Evolutionary conservation across 1,140 invertebrate genomes (phyloP).

Genomic region (Callitettix versicolor): DNA sequence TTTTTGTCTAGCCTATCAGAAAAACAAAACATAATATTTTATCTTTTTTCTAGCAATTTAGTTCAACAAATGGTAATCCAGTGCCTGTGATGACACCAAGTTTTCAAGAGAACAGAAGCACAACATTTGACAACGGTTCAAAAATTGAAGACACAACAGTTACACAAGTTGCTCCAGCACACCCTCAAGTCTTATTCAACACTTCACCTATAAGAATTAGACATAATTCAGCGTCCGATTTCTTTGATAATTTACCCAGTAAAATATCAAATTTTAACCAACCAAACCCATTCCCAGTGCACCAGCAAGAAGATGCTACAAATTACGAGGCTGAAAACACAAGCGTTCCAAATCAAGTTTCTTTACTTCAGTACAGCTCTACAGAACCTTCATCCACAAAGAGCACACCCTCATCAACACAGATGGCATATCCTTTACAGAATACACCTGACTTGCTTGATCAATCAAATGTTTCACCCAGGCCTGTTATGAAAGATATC

Average conservation of each 20-base stretch:
- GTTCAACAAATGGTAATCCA: no score
- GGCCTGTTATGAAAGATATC: neutral
- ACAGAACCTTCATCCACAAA: neutral
- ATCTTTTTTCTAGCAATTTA: no score
- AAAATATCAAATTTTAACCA: no score
- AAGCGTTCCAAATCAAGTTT: neutral
- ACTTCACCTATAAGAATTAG: neutral
- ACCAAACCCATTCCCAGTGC: no score
- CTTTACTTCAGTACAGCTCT: neutral
- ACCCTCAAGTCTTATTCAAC: neutral
- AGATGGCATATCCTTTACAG: neutral
- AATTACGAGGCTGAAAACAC: no score
- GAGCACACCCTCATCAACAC: neutral
- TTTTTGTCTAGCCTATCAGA: no score
- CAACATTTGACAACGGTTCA: no score
- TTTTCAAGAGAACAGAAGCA: no score
- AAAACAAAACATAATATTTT: no score
- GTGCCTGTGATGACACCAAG: no score
- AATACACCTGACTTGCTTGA: neutral
- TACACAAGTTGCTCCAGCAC: neutral
- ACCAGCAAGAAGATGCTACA: no score
- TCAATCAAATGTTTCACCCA: neutral
- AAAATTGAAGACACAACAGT: no score
- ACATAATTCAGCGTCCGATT: slow-evolving; percentile 7
- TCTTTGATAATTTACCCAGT: slow-evolving; percentile 10